Evolutionary conservation across 1,140 invertebrate genomes (phyloP), one percentile per base, ranked within the genome.

Genomic region (Bombus impatiens): DNA sequence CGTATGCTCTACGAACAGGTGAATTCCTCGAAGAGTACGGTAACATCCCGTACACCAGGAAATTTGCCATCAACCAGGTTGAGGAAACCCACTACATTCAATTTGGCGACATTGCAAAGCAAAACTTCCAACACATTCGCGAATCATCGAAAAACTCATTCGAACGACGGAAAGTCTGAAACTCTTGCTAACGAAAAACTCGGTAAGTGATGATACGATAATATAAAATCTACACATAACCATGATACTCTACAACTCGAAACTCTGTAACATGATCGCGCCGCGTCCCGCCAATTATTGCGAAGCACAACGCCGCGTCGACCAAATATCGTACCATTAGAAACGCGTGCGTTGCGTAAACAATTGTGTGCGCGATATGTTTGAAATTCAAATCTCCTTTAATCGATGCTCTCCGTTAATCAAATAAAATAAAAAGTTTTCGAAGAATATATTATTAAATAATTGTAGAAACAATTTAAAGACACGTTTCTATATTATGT

Each of bases 1-100:
- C 78, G 53, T 85, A 59, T 81, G 44, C 57, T 75, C 71, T 32
- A 78, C 65, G 67, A 86, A 87, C 86, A 90, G 89, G 86, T 82
- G 57, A 87, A 80, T 84, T 72, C 82, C 67, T 65, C 67, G 74
- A 90, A n/a, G 57, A 79, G 44, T 28, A 77, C 82, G n/a, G 57
- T 78, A 79, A 12, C 62, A n/a, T 22, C 70, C 79, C 78, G 76
- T n/a, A 85, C 80, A 32, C 37, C 86, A 47, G 86, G 65, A 78
- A 89, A 32, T 37, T 65, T 67, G 47, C 15, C 44, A 37, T n/a
- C 75, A 6, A 87, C 65, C 70, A 90, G 89, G 47, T 76, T 72
- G n/a, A 89, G 86, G 47, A 87, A 86, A 76, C 86, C 86, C 15
- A 15, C 76, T 22, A n/a, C 82, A 6, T n/a, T 67, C 28, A 53